Base-by-base conservation (phyloP, 2,888 invertebrate species). In the Panopea generosa region DNA sequence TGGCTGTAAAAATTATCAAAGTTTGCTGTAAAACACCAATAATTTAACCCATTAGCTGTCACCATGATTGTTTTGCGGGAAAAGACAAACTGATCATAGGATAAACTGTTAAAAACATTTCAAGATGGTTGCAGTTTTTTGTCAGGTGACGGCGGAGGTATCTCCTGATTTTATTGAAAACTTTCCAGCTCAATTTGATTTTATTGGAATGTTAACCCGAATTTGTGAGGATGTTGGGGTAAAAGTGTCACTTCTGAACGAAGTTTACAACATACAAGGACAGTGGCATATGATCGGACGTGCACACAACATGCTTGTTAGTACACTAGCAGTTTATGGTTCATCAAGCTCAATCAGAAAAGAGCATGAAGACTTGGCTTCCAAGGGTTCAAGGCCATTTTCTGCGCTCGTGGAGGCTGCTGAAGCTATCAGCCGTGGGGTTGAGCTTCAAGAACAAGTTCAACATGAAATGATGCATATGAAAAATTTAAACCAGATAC, bases 161-260 rank as follows among this genome's bases (percentile, higher is more conserved):
- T 73, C 84, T 20, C 68, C 76, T 27, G 79, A 82, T 22, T 77
- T 85, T 22, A 57, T 77, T 1, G 71, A 49, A 52, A 77, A 70
- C 43, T 87, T 86, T 70, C 84, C 86, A 20, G 45, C 70, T 14
- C 80, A 83, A 52, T 84, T 83, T 72, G 84, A 86, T 67, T 83
- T 85, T 59, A 69, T 71, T 60, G 80, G 77, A 14, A 77, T 85
- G 78, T 59, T 87, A 57, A 60, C 68, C 49, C 77, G 72, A 55
- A 77, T 86, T 59, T 77, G 85, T 45, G 71, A 85, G 4, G 84
- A 85, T 72, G 77, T 78, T 57, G 82, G 82, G 43, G 85, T 85
- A 22, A 53, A 18, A 20, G 59, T 79, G 47, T 55, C 71, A 22
- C 53, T 50, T 6, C 65, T 67, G 29, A 55, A 61, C 49, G 47